phyloP scores from a whole-genome alignment of 2,888 invertebrate species.

The Xylota segnis region DNA sequence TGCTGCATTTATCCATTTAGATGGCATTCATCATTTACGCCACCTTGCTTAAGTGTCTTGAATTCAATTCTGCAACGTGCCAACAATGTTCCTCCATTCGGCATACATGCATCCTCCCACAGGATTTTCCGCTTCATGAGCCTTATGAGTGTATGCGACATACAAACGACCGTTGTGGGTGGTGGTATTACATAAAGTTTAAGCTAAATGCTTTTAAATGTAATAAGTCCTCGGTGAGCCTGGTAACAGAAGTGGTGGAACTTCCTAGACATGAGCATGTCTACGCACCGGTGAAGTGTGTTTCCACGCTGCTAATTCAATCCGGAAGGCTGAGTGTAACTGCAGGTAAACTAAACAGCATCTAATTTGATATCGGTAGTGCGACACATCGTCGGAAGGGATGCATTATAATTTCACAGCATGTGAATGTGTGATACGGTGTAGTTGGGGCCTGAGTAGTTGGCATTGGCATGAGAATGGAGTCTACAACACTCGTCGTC shows the following conservation, averaged over 20 bases:
- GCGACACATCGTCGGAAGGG: conserved; percentile 31
- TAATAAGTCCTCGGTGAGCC: conserved; percentile 62
- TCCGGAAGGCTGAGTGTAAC: conserved; percentile 8
- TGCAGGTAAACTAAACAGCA: conserved; percentile 64
- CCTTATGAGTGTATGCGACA: conserved; percentile 58
- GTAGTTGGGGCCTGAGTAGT: neutral
- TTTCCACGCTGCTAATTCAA: conserved; percentile 63
- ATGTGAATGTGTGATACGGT: neutral
- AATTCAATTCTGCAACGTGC: conserved; percentile 74
- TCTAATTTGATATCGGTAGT: conserved; percentile 69
- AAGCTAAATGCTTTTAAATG: conserved; percentile 71
- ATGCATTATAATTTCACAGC: conserved; percentile 50
- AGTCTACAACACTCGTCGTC: conserved; percentile 13
- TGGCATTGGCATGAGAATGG: conserved; percentile 17
- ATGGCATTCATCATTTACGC: conserved; percentile 71
- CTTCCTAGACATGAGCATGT: conserved; percentile 55
- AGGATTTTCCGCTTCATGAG: conserved; percentile 65
- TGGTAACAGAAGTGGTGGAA: conserved; percentile 43
- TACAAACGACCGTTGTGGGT: neutral
- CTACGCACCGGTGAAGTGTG: conserved; percentile 62
- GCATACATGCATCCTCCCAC: neutral
- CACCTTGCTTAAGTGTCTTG: conserved; percentile 73
- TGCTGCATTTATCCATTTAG: conserved; percentile 73
- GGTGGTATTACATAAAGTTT: conserved; percentile 50
- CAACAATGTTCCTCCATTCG: conserved; percentile 56